Evolutionary conservation across 1,140 invertebrate species (phyloP), one percentile per base, ranked within the genome.

Genomic region (Onthophagus taurus): DNA sequence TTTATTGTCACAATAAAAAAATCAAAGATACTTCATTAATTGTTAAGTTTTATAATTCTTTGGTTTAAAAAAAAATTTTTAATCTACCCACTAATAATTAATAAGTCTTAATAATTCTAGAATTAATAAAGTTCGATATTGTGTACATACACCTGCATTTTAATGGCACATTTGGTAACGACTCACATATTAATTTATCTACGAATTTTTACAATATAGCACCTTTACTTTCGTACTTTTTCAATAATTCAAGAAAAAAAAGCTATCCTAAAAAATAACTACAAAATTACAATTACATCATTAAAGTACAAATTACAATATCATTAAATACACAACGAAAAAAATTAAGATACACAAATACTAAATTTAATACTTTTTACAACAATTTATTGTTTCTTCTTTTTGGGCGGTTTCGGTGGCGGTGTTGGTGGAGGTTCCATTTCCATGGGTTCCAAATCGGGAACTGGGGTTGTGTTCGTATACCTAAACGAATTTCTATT

Each of bases 391-490:
- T 41, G 38, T 24, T 29, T 47, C 45, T 57, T 57, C 54, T 67
- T 69, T 52, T 70, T 68, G 30, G 72, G 70, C 47, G 72, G 70
- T 58, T 76, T 76, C n/a, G 74, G 73, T 5, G 74, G 74, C 29
- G 74, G 74, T 29, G 67, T 72, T 20, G 74, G 72, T 20, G 74
- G 72, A 41, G 64, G 56, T 26, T 61, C 61, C 33, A 59, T 65
- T 47, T 61, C 47, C 31, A 44, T 31, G n/a, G 50, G 44, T 16
- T 45, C 36, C 16, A 11, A 17, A 16, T 29, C 23, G 33, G 38
- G 14, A n/a, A 31, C 31, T n/a, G 48, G 12, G 30, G 26, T 6
- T 45, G 45, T 36, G 14, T 36, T 39, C 12, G 42, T 36, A 29
- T 35, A 50, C 17, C 49, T 42, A 5, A 51, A 30, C 4, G 59